Evolutionary conservation across 2,797 vertebrate species (phyloP), one percentile per base, ranked within the genome.

Genomic region (Atherinosoma microstoma): DNA sequence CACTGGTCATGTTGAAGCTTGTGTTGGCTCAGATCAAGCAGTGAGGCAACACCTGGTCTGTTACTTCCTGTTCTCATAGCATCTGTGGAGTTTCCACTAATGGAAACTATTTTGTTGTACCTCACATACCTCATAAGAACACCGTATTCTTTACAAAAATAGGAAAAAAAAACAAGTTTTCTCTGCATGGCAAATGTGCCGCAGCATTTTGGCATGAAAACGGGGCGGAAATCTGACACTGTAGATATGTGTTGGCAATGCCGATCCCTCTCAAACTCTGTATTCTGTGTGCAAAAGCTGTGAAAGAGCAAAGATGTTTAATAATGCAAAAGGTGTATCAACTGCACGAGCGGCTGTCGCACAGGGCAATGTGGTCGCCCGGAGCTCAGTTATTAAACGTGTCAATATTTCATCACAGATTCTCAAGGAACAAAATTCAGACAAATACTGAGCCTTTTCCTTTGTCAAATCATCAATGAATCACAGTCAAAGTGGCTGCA

Each of bases 281-380:
- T 1, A 22, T 58, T 73, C 54, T 68, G 69, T 58, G 59, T 73
- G 67, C 56, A 64, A 78, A 80, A 27, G 32, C 60, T 27, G 45
- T 22, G 51, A 72, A 29, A 40, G 62, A 58, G 29, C 54, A 62
- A 69, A 62, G 34, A 79, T 75, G 74, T 84, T 90, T 34, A 91
- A 90, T 86, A 82, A 90, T 87, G 83, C 82, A 90, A 42, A 65
- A 27, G 15, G 54, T 64, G 40, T 53, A 40, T 72, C 49, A 58
- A 30, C 49, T 65, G 22, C 38, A 30, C 24, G 67, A 53, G 63
- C 34, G 57, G 40, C 64, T 58, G 78, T 58, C n/a, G 12, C 62
- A 22, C 34, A 29, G 54, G 71, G 60, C 12, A 9, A 75, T 22
- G 53, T 16, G 8, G 75, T 65, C 20, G 8, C 67, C 78, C 11